A percentile compares a stretch with the other conserved stretches of the same genome.
phyloP scores from a whole-genome alignment of 2,113 vertebrate genomes.

The Planiliza haematocheilus region DNA sequence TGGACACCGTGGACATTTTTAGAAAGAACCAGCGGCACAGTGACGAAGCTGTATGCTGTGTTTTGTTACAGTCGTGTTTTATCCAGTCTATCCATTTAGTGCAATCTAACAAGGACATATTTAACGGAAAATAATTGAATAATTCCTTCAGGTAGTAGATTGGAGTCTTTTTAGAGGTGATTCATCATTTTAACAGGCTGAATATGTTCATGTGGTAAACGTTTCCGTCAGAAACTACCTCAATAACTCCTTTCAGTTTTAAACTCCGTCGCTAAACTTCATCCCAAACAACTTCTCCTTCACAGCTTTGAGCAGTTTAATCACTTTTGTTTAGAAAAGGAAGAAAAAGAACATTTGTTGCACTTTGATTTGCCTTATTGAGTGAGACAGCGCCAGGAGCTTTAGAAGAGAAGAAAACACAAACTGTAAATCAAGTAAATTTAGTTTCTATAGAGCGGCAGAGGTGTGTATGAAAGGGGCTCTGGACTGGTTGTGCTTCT shows the following conservation, averaged over 20 bases:
- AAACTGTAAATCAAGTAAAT: not conserved
- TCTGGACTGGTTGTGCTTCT: no score
- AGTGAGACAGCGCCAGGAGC: not conserved
- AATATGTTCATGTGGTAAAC: not conserved
- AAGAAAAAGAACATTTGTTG: conserved; percentile 17
- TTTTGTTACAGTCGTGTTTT: not conserved
- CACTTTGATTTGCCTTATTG: conserved; percentile 74
- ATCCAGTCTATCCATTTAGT: conserved; percentile 11
- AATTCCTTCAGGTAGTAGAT: conserved; percentile 19
- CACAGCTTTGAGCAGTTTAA: not conserved
- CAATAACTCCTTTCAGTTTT: conserved; percentile 28
- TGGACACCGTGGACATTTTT: not conserved
- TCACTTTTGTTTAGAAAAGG: not conserved
- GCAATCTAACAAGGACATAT: not conserved
- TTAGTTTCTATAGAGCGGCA: no score
- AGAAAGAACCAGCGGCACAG: not conserved
- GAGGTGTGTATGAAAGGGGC: no score
- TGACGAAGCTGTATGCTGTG: not conserved
- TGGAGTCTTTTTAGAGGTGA: conserved; percentile 17
- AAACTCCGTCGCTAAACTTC: not conserved
- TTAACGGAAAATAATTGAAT: not conserved
- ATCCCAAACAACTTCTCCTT: not conserved
- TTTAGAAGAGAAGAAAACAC: no score
- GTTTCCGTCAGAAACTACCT: conserved; percentile 60
- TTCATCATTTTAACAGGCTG: conserved; percentile 13